These are phyloP conservation scores for Drosophila macrothrix DNA, from an alignment of 2,888 invertebrate genomes.

Conservation along the genomic window DNA sequence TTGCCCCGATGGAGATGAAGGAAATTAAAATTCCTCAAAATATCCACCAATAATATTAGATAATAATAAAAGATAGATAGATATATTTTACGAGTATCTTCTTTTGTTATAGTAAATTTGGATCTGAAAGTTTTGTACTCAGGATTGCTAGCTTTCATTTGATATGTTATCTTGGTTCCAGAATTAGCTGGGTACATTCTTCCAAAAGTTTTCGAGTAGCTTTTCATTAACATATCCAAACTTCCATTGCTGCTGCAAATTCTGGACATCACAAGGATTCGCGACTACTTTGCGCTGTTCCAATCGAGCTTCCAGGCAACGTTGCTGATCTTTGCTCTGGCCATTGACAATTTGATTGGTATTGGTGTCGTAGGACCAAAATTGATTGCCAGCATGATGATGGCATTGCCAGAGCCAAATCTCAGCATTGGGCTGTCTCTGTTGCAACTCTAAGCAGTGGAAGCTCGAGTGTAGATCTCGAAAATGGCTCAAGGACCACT, in stretches of 20 bases:
- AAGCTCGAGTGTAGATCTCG: slow-evolving; percentile 85
- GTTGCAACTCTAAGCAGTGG: slow-evolving; percentile 94
- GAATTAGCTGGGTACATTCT: slow-evolving; percentile 12
- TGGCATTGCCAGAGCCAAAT: slow-evolving; percentile 95
- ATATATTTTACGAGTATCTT: not conserved
- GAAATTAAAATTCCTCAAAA: not conserved
- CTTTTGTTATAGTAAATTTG: not conserved
- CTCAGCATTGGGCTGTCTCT: slow-evolving; percentile 88
- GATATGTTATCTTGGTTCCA: not conserved
- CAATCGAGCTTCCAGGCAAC: slow-evolving; percentile 91
- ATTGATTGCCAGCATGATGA: slow-evolving; percentile 95
- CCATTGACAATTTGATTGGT: slow-evolving; percentile 76
- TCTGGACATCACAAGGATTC: slow-evolving; percentile 86
- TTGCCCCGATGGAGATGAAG: not conserved
- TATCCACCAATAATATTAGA: not conserved
- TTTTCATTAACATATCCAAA: slow-evolving; percentile 78
- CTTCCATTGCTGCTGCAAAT: slow-evolving; percentile 77
- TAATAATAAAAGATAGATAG: not conserved
- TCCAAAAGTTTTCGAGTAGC: slow-evolving; percentile 68
- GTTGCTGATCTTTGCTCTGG: slow-evolving; percentile 82
- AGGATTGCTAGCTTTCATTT: not conserved
- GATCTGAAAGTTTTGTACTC: not conserved
- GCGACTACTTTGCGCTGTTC: slow-evolving; percentile 86
- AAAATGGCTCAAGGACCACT: slow-evolving; percentile 77
- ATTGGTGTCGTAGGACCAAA: slow-evolving; percentile 92